phyloP scores from a whole-genome alignment of 2,797 vertebrate species.

The Sebastes hubbsi region DNA sequence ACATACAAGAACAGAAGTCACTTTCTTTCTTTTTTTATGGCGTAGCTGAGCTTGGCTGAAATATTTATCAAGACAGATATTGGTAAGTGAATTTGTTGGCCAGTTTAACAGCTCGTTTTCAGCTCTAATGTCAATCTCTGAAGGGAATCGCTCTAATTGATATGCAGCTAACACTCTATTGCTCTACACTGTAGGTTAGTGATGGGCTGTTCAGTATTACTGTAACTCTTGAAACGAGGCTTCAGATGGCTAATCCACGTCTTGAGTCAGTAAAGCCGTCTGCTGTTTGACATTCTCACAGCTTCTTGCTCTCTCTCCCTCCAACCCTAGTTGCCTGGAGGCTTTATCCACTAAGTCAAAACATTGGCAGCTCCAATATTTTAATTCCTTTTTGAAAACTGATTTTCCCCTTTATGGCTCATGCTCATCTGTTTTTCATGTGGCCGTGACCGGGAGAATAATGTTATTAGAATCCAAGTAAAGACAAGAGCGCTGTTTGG shows the following conservation, averaged over 20 bases:
- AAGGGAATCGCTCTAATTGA: slow-evolving; percentile 41
- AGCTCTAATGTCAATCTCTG: slow-evolving; percentile 4
- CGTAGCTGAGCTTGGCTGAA: slow-evolving; percentile 10
- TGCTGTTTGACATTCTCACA: slow-evolving; percentile 72
- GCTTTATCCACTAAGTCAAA: slow-evolving; percentile 77
- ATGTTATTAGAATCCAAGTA: slow-evolving; percentile 60
- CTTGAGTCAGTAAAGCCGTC: slow-evolving; percentile 61
- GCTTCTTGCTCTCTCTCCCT: slow-evolving; percentile 52
- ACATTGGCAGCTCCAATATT: slow-evolving; percentile 69
- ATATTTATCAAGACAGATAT: slow-evolving; percentile 8
- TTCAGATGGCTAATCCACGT: slow-evolving; percentile 61
- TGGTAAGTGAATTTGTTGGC: background rate
- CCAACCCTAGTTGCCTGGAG: slow-evolving; percentile 59
- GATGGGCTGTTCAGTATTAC: slow-evolving; percentile 32
- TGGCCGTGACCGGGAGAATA: slow-evolving; percentile 58
- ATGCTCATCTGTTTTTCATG: slow-evolving; percentile 67
- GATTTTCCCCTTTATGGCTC: slow-evolving; percentile 53
- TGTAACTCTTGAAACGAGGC: slow-evolving; percentile 52
- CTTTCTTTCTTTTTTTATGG: background rate
- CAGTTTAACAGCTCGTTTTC: slow-evolving; percentile 29
- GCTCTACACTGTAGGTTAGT: slow-evolving; percentile 39
- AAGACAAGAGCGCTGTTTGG: slow-evolving; percentile 58
- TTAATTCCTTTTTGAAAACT: slow-evolving; percentile 66
- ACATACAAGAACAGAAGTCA: slow-evolving; percentile 1
- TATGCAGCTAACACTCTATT: slow-evolving; percentile 35